These are phyloP conservation scores for Fragum sueziense DNA, from an alignment of 2,888 invertebrate genomes.

Conservation along the genomic window DNA sequence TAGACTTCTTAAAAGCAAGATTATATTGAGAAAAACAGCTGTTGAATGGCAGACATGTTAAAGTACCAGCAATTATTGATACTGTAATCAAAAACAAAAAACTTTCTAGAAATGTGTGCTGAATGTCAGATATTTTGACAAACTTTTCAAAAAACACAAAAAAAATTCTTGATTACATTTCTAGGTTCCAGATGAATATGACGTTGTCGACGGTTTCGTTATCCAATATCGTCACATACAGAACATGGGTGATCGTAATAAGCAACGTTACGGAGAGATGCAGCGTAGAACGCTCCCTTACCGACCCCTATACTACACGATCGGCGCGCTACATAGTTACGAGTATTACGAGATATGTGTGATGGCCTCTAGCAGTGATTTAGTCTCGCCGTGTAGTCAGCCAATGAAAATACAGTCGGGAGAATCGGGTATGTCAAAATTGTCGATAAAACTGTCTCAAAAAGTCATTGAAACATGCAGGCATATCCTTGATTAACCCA, in stretches of 20 bases:
- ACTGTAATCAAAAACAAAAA: no score
- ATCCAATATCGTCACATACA: constrained; percentile 68
- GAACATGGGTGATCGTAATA: constrained; percentile 56
- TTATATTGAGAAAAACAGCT: no score
- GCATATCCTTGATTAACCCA: no score
- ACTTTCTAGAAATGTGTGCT: no score
- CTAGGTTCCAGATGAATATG: constrained; percentile 71
- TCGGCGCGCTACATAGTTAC: constrained; percentile 91
- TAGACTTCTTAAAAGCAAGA: no score
- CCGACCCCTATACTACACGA: constrained; percentile 69
- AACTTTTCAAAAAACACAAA: no score
- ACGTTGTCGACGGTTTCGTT: constrained; percentile 76
- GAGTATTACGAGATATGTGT: constrained; percentile 96
- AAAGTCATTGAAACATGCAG: no score
- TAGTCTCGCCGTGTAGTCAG: constrained; percentile 67
- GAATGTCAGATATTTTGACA: no score
- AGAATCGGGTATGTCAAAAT: constrained; percentile 56
- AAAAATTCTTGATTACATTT: background rate
- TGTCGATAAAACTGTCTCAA: no score
- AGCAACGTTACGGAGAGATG: constrained; percentile 41
- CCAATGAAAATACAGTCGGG: constrained; percentile 70
- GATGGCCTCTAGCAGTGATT: constrained; percentile 85
- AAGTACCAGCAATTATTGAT: no score
- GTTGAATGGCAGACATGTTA: no score
- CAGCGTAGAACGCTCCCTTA: constrained; percentile 52